These are phyloP conservation scores for Halcyon leucocephala DNA, from an alignment of 2,797 vertebrate genomes.

Conservation along the genomic window DNA sequence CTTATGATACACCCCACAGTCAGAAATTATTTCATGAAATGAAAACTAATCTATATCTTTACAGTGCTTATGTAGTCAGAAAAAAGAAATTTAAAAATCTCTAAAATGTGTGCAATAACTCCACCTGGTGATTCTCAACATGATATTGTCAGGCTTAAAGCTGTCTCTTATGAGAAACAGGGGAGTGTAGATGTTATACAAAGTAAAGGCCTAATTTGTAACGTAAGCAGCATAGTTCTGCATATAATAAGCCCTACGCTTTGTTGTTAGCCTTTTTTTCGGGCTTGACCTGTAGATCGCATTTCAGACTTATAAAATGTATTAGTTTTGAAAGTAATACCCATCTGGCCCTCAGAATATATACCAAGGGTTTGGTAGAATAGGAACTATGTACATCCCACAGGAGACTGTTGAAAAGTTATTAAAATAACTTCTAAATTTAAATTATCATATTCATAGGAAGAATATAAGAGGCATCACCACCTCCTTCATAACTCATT, in stretches of 20 bases:
- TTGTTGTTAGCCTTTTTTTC: not conserved
- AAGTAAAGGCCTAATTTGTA: not conserved
- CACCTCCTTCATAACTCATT: not conserved
- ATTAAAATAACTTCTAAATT: not conserved
- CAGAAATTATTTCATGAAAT: slow-evolving; percentile 24
- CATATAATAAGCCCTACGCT: not conserved
- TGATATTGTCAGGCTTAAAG: not conserved
- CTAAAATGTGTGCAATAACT: slow-evolving; percentile 50
- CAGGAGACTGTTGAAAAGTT: not conserved
- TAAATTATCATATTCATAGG: not conserved
- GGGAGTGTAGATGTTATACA: not conserved
- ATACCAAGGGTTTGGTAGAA: not conserved
- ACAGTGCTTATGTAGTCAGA: not conserved
- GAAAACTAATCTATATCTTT: not conserved
- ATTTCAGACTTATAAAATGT: not conserved
- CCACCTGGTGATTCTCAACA: slow-evolving; percentile 60
- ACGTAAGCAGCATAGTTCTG: not conserved
- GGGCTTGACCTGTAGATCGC: not conserved
- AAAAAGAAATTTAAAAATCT: not conserved
- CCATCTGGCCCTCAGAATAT: not conserved
- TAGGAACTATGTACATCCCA: not conserved
- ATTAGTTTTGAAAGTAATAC: not conserved
- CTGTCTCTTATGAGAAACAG: not conserved
- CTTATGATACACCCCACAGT: not conserved
- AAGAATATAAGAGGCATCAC: not conserved